phyloP scores from a whole-genome alignment of 2,888 invertebrate genomes.

The Eumacrocentrus americanus region DNA sequence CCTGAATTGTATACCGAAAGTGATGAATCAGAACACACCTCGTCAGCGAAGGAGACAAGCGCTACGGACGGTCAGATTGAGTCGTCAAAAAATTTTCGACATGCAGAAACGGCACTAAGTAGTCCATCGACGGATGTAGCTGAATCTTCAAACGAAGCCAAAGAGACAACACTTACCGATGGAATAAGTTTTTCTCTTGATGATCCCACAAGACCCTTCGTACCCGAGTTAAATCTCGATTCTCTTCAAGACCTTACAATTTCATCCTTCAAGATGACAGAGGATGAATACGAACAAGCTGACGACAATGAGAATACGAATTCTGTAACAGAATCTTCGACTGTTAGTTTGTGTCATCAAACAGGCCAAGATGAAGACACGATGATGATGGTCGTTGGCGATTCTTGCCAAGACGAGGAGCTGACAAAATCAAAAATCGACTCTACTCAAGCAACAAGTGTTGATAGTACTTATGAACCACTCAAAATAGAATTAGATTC shows the following conservation, averaged over 20 bases:
- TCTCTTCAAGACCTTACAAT: slow-evolving; percentile 53
- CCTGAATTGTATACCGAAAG: too few relatives aligned
- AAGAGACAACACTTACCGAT: slow-evolving; percentile 42
- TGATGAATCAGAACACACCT: slow-evolving; percentile 23
- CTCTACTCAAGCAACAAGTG: too few relatives aligned
- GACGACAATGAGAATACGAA: slow-evolving; percentile 32
- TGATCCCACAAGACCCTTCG: slow-evolving; percentile 44
- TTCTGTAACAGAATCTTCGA: slow-evolving; percentile 36
- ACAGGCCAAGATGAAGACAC: slow-evolving; percentile 1
- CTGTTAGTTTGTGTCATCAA: slow-evolving; percentile 34
- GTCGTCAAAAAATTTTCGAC: slow-evolving; percentile 16
- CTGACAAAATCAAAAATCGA: not conserved
- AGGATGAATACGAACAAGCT: slow-evolving; percentile 37
- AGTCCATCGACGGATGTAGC: slow-evolving; percentile 41
- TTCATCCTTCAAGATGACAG: slow-evolving; percentile 50
- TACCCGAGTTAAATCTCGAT: slow-evolving; percentile 56
- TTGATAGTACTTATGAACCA: not conserved
- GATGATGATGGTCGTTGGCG: not conserved
- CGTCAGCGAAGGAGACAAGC: slow-evolving; percentile 42
- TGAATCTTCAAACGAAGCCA: slow-evolving; percentile 45
- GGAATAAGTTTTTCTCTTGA: slow-evolving; percentile 41
- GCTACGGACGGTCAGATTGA: slow-evolving; percentile 33
- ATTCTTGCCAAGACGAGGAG: not conserved
- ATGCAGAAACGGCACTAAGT: slow-evolving; percentile 2
- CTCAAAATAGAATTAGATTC: not conserved